Evolutionary conservation across 2,113 vertebrate species (phyloP), one percentile per base, ranked within the genome.

Genomic region (Felis chaus): DNA sequence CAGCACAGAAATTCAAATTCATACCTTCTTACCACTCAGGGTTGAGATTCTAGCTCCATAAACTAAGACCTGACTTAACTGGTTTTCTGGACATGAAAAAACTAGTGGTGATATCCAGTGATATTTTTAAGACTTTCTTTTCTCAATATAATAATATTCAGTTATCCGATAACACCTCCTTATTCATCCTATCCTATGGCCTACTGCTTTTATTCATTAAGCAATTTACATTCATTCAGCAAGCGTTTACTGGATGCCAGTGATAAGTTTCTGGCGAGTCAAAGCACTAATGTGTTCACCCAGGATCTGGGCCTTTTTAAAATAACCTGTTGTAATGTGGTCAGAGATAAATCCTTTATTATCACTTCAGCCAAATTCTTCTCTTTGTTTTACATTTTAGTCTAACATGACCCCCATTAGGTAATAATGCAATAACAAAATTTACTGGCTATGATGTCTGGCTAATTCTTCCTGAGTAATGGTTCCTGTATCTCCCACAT

Each of bases 131-230:
- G 90, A 27, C 5, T 48, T 92, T 93, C 7, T 4, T 87, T 41
- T 50, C 15, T 65, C 1, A 45, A 50, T 23, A 31, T 89, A 85
- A 63, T 66, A 71, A 8, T 29, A 36, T 80, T 7, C 83, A 29
- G 1, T 13, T 91, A 45, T 74, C 29, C 31, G 68, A 50, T 95
- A 55, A 61, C 3, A 71, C 15, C 27, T 92, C 18, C 55, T 0
- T 84, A 90, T 76, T 63, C 89, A 84, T 61, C 7, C 4, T 79
- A 55, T 61, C 0, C 12, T 82, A 15, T 36, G 7, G 9, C 2
- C 65, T 66, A 33, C n/a, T 78, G 4, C 29, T 69, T 95, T 94
- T 93, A 73, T 53, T 88, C 27, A 69, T 78, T 87, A 84, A 95
- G 57, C 3, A 95, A 31, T 57, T 91, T 10, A 55, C 13, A 65